Conservation (phyloP, 2,888 invertebrate species). For the Oxyteleia sp. region DNA sequence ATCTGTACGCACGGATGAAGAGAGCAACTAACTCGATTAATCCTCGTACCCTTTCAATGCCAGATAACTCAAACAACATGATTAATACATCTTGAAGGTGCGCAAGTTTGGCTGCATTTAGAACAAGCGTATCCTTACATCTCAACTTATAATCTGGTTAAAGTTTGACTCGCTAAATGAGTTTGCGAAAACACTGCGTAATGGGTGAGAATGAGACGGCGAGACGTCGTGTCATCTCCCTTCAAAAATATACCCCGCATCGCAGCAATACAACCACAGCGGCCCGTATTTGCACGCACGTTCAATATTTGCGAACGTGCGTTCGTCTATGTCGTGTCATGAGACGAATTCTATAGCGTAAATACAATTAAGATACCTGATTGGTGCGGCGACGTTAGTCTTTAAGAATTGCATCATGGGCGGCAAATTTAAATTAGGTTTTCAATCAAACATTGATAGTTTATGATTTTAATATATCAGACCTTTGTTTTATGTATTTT, state of each 20-base stretch:
- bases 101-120: conserved; percentile 2
- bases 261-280: background rate
- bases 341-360: background rate
- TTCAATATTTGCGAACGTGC: background rate
- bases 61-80: conserved; percentile 24
- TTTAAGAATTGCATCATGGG: too few relatives aligned
- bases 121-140: conserved; percentile 11
- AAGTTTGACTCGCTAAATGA: conserved; percentile 28
- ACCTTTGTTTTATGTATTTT: too few relatives aligned
- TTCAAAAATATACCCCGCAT: background rate
- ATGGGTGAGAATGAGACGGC: background rate
- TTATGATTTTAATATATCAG: too few relatives aligned
- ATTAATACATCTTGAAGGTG: conserved; percentile 25
- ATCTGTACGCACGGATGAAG: too few relatives aligned
- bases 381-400: too few relatives aligned
- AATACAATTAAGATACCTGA: too few relatives aligned
- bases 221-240: background rate
- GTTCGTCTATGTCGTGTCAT: background rate
- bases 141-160: conserved; percentile 32
- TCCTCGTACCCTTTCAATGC: conserved; percentile 17
- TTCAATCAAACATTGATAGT: too few relatives aligned
- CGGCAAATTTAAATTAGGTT: too few relatives aligned
- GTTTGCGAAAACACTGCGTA: conserved; percentile 28
- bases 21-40: too few relatives aligned
- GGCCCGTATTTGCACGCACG: conserved; percentile 5